Percentiles rank a stretch among this genome's conserved stretches.
Conservation (phyloP, 2,797 vertebrate species). For the Bothrops alternatus region DNA sequence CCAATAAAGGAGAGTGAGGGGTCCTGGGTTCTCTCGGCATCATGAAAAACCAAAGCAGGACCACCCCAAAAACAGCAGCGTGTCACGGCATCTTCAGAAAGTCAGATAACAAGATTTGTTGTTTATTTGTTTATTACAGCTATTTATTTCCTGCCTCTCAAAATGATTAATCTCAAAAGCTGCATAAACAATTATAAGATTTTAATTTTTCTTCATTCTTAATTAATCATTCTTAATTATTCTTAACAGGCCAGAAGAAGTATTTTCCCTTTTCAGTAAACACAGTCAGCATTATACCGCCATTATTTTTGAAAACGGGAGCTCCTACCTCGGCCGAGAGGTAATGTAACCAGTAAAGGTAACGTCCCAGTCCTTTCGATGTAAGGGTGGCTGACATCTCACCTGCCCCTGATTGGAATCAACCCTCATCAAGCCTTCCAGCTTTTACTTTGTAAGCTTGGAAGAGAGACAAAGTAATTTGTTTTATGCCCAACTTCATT, state of each 20-base stretch:
- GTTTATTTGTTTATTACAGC: background rate
- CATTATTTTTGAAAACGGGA: slow-evolving; percentile 74
- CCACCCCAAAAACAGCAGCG: background rate
- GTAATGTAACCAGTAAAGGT: slow-evolving; percentile 51
- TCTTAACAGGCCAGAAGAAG: slow-evolving; percentile 65
- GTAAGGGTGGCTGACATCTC: background rate
- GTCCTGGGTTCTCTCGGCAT: too few relatives aligned
- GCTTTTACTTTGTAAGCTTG: background rate
- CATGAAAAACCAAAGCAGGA: background rate
- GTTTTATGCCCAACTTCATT: background rate
- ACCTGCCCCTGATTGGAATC: background rate
- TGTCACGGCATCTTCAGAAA: background rate
- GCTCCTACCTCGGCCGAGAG: slow-evolving; percentile 83
- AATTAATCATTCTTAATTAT: background rate
- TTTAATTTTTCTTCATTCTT: background rate
- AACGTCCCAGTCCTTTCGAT: rapidly evolving
- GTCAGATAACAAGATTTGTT: background rate
- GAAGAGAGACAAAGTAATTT: background rate
- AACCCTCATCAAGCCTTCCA: background rate
- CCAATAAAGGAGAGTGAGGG: background rate
- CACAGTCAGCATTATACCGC: slow-evolving; percentile 72
- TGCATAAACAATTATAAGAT: background rate
- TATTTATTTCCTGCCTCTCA: background rate
- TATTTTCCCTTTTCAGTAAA: slow-evolving; percentile 66
- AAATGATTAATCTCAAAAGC: background rate